Base-by-base conservation (phyloP, 2,113 vertebrate genomes). In the Sarotherodon lohbergeri region DNA sequence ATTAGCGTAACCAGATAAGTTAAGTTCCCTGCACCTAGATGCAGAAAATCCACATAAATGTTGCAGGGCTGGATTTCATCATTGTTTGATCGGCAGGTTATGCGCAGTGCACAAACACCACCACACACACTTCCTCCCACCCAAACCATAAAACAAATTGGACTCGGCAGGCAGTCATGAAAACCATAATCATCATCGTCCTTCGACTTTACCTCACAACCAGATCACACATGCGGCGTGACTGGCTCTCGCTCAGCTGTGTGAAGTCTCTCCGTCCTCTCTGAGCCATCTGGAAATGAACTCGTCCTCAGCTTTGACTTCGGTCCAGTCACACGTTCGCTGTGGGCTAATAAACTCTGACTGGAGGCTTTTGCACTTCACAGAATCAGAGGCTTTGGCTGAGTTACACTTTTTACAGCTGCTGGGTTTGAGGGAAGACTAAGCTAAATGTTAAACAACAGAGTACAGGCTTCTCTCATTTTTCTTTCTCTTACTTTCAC, bases 261-360 rank as follows among this genome's bases (percentile, higher is more conserved):
- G 71, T 88, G 86, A 87, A 87, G 83, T 85, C 48, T 48, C 78
- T 85, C 86, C 56, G 80, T 91, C 52, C 41, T 84, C 66, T 80
- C 34, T 61, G 79, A 7, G 36, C 89, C 94, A 95, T 94, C 93
- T 95, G 94, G 93, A 93, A 92, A 90, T 86, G 24, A 43, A 79
- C 84, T 94, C 46, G 27, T 88, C 86, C 68, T 89, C 56, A 27
- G 48, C 68, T 3, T 82, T 85, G 84, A 89, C 86, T 90, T 81
- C 17, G 11, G 83, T 57, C 84, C 87, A 83, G 86, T 90, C 81
- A 2, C 84, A 85, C 39, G 9, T 73, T 88, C 50, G 2, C 83
- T 88, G 86, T 27, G 50, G 71, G 78, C 88, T 92, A 92, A 90
- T 91, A 90, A 93, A 91, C 85, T 87, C 80, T 71, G 86, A 91